These are phyloP conservation scores for Zhengitettix transpicula DNA, from an alignment of 2,888 invertebrate species.

Conservation along the genomic window DNA sequence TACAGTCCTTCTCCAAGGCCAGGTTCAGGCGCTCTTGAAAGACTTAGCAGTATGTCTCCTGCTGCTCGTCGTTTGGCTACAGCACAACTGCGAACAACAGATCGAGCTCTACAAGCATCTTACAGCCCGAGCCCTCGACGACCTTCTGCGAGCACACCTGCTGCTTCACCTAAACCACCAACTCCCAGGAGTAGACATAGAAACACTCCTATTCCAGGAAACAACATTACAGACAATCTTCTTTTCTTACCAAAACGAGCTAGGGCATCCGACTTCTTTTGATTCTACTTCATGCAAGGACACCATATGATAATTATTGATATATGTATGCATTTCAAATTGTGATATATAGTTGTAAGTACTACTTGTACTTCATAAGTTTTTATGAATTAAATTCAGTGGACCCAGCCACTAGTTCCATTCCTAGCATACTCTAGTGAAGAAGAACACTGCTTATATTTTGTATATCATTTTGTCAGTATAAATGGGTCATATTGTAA, in stretches of 20 bases:
- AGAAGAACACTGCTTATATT: too few species aligned
- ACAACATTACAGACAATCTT: slow-evolving; percentile 61
- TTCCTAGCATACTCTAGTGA: too few species aligned
- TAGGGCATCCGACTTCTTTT: slow-evolving; percentile 71
- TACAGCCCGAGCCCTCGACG: slow-evolving; percentile 35
- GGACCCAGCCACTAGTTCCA: too few species aligned
- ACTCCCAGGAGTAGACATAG: background rate
- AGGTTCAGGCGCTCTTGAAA: slow-evolving; percentile 44
- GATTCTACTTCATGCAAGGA: background rate
- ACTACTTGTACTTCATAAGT: too few species aligned
- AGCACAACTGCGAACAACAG: slow-evolving; percentile 37
- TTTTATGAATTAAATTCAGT: too few species aligned
- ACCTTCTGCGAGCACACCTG: slow-evolving; percentile 20
- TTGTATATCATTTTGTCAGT: too few species aligned
- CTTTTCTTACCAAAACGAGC: slow-evolving; percentile 61
- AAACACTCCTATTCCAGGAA: slow-evolving; percentile 9
- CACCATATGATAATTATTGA: too few species aligned
- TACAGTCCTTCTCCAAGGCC: slow-evolving; percentile 31
- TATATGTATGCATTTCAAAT: too few species aligned
- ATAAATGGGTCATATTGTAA: too few species aligned
- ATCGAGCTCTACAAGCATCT: slow-evolving; percentile 33
- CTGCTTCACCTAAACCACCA: slow-evolving; percentile 17
- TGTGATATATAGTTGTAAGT: too few species aligned
- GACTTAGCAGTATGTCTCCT: slow-evolving; percentile 83
- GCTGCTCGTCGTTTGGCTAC: slow-evolving; percentile 81